A percentile compares a stretch with the other conserved stretches of the same genome.
phyloP scores from a whole-genome alignment of 1,140 invertebrate genomes.

The Drosophila grimshawi region DNA sequence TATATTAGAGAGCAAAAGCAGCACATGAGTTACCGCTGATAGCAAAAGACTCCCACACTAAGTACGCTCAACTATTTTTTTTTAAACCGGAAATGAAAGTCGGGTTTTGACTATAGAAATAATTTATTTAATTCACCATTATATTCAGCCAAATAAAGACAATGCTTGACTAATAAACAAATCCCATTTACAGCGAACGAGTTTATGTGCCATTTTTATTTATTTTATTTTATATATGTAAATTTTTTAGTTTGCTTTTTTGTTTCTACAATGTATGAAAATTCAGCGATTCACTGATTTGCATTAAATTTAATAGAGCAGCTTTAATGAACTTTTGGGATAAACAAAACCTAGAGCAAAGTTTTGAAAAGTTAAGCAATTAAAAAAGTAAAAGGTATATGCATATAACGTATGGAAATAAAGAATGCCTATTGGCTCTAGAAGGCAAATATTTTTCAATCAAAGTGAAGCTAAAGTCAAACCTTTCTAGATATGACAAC shows the following conservation, averaged over 20 bases:
- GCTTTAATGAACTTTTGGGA: conserved; percentile 24
- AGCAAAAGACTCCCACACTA: conserved; percentile 29
- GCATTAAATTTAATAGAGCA: conserved; percentile 31
- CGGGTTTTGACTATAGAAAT: conserved; percentile 56
- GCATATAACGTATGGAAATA: background rate
- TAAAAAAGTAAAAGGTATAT: background rate
- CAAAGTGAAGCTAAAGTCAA: conserved; percentile 12
- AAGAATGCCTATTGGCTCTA: background rate
- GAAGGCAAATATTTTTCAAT: conserved; percentile 12
- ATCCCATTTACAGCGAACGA: conserved; percentile 65
- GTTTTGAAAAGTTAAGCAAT: conserved; percentile 6
- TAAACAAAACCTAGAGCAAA: conserved; percentile 15
- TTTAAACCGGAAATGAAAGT: conserved; percentile 75
- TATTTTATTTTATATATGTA: conserved; percentile 3
- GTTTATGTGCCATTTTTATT: conserved; percentile 30
- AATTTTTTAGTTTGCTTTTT: conserved; percentile 5
- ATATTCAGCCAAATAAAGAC: conserved; percentile 75
- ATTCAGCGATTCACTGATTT: conserved; percentile 21
- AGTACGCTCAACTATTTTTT: conserved; percentile 18
- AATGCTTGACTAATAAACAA: conserved; percentile 68
- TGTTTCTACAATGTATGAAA: conserved; percentile 19
- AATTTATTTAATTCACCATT: conserved; percentile 76
- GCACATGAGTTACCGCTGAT: background rate
- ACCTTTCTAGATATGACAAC: conserved; percentile 62
- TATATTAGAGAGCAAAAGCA: background rate